Base-by-base conservation (phyloP, 2,888 invertebrate species). In the Leptarthrus brevirostris region DNA sequence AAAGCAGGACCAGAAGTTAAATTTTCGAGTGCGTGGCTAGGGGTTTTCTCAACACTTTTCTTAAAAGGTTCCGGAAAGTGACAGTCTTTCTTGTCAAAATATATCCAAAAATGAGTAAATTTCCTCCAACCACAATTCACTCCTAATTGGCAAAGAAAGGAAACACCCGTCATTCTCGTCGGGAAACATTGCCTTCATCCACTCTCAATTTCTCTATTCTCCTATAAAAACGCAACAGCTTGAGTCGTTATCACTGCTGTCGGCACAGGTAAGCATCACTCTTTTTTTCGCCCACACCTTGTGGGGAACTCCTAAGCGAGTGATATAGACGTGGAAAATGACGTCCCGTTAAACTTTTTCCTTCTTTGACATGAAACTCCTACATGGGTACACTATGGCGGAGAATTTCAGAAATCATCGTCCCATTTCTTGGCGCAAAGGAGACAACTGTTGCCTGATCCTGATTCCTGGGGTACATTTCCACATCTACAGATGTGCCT, bases 361-460 rank as follows among this genome's bases (percentile, higher is more conserved):
- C 24, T 26, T 18, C 40, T 71, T 71, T 71, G 71, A 71, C 71
- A 71, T 54, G 56, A 36, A 54, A 54, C 20, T 16, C 24, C 40
- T 54, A 71, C 40, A 71, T 24, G 36, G 56, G 56, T 71, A 40
- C 40, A 40, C 24, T 36, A 44, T 52, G 56, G 53, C 66, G 30
- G 66, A 72, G 64, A 66, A 66, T 74, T 72, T 72, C 72, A 72
- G 53, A 74, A 74, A 74, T 72, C 66, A 72, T 74, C 72, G 52
- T 64, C 30, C 72, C 72, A 49, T 56, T 72, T 72, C 74, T 74
- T 69, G 72, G 53, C 72, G 52, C 30, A 52, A 72, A 72, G 74
- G 64, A 74, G 74, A 74, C 72, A 74, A 74, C 74, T 74, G 74
- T 74, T 74, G 74, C 74, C 74, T 72, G 64, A 40, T 30, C 30